A percentile compares a stretch with the other conserved stretches of the same genome.
Conservation (phyloP, 2,797 vertebrate species). For the Ceryle rudis region DNA sequence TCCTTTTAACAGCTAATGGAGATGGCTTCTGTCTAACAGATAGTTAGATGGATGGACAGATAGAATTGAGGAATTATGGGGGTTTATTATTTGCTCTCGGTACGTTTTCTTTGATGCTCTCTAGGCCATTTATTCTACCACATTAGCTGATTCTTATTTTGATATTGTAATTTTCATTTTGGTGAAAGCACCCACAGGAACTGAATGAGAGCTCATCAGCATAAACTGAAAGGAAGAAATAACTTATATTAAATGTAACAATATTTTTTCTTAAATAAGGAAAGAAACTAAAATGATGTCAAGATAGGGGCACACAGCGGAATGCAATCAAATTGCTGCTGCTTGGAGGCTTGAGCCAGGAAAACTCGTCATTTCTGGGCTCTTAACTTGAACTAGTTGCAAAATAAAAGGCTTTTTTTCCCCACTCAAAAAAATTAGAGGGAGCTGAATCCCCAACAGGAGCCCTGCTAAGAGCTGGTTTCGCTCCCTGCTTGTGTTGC, state of each 20-base stretch:
- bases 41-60: constrained; percentile 12
- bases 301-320: not conserved
- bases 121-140: not conserved
- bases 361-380: not conserved
- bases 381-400: not conserved
- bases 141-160: constrained; percentile 24
- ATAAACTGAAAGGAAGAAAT: constrained; percentile 20
- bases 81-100: not conserved
- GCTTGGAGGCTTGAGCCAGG: not conserved
- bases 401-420: not conserved
- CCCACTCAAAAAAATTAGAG: accelerated
- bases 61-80: not conserved
- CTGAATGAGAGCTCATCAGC: constrained; percentile 17
- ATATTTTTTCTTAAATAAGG: not conserved
- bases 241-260: not conserved
- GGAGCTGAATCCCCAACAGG: accelerated
- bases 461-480: not conserved
- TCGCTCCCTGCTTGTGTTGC: accelerated
- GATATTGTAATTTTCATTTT: constrained; percentile 30
- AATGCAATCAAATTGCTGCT: not conserved
- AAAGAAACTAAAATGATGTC: not conserved
- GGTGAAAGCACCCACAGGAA: constrained; percentile 10
- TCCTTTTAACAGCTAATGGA: not conserved
- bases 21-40: not conserved
- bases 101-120: not conserved